Conservation (phyloP, 2,797 vertebrate genomes). For the Hemibagrus guttatus region DNA sequence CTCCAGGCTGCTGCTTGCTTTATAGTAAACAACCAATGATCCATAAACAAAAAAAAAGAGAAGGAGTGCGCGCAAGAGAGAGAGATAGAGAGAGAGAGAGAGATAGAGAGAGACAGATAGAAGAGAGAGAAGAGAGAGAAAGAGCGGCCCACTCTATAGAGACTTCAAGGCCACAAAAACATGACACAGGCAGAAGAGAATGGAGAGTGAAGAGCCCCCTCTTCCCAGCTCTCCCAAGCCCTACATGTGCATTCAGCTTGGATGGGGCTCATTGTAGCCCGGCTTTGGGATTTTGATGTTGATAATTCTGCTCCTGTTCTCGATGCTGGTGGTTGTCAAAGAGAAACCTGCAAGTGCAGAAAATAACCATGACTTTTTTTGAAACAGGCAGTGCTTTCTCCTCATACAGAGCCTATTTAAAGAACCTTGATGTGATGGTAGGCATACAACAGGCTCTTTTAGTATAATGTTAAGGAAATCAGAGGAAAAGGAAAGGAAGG, state of each 20-base stretch:
- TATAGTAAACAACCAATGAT: slow-evolving; percentile 93
- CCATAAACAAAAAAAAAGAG: slow-evolving; percentile 75
- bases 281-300: slow-evolving; percentile 72
- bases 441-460: slow-evolving; percentile 33
- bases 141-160: slow-evolving; percentile 75
- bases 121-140: slow-evolving; percentile 62
- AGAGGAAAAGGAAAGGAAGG: neutral
- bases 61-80: slow-evolving; percentile 47
- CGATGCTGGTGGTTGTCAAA: slow-evolving; percentile 60
- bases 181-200: slow-evolving; percentile 82
- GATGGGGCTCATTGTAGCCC: slow-evolving; percentile 70
- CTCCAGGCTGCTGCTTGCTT: slow-evolving; percentile 85
- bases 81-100: slow-evolving; percentile 68
- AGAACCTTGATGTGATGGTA: slow-evolving; percentile 23
- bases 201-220: slow-evolving; percentile 78
- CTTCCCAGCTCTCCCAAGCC: slow-evolving; percentile 51
- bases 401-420: slow-evolving; percentile 35
- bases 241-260: slow-evolving; percentile 70
- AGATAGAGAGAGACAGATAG: slow-evolving; percentile 73
- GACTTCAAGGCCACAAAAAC: slow-evolving; percentile 88
- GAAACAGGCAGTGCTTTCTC: slow-evolving; percentile 37
- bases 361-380: slow-evolving; percentile 52
- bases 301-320: slow-evolving; percentile 74
- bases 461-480: slow-evolving; percentile 17
- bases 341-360: slow-evolving; percentile 57